Conservation (phyloP, 2,113 vertebrate genomes). For the Oceanites oceanicus region DNA sequence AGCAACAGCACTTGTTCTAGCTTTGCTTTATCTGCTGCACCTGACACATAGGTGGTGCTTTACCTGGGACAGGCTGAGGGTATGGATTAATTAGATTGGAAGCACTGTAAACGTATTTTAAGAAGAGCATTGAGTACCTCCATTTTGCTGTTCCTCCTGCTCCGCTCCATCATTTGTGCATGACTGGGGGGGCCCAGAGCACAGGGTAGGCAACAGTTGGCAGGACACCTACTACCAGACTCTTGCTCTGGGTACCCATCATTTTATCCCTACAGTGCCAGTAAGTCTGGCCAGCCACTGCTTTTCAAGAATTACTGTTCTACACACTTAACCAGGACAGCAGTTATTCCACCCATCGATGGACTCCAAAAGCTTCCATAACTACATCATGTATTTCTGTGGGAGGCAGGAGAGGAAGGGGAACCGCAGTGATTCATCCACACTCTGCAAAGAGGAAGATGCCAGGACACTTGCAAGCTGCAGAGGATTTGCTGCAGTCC, state of each 20-base stretch:
- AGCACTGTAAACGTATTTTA: background rate
- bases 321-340: background rate
- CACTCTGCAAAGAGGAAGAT: background rate
- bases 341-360: background rate
- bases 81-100: fast-evolving
- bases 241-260: background rate
- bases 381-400: background rate
- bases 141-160: background rate
- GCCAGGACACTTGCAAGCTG: background rate
- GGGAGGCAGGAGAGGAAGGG: background rate
- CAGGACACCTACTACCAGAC: background rate
- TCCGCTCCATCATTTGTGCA: fast-evolving
- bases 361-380: background rate
- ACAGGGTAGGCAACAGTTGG: background rate
- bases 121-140: background rate
- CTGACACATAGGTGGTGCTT: fast-evolving
- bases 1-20: background rate
- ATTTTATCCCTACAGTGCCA: background rate
- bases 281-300: background rate
- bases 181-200: fast-evolving
- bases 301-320: background rate
- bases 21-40: background rate
- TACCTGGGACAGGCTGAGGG: background rate
- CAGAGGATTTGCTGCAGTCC: background rate
- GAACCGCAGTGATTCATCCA: fast-evolving